Conservation (phyloP, 2,888 invertebrate genomes). For the Gibbula magus region DNA sequence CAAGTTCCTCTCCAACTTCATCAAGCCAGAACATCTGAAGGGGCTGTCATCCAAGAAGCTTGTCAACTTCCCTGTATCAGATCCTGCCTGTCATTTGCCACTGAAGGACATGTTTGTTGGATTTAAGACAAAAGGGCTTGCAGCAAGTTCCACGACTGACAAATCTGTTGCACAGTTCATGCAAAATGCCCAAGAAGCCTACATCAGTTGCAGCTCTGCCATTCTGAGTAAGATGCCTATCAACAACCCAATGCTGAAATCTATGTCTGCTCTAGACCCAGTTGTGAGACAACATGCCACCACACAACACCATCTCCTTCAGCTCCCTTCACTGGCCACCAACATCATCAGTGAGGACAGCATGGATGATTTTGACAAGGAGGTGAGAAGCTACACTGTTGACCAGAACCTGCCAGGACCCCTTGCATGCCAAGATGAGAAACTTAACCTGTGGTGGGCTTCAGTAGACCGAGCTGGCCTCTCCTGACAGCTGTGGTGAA, state of each 20-base stretch:
- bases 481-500: constrained; percentile 33
- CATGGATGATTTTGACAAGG: constrained; percentile 30
- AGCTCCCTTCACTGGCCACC: constrained; percentile 31
- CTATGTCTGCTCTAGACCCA: constrained; percentile 40
- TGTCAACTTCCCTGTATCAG: constrained; percentile 11
- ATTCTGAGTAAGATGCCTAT: constrained; percentile 45
- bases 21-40: constrained; percentile 34
- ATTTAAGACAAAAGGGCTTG: not conserved
- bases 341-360: constrained; percentile 37
- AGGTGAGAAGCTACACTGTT: constrained; percentile 29
- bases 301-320: constrained; percentile 28
- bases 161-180: not conserved
- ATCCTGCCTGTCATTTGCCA: not conserved
- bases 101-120: constrained; percentile 29
- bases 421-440: constrained; percentile 4
- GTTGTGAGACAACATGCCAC: constrained; percentile 31
- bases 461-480: constrained; percentile 16
- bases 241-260: constrained; percentile 33
- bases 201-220: constrained; percentile 29
- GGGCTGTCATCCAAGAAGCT: constrained; percentile 19
- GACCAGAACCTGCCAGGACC: constrained; percentile 21
- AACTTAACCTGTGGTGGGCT: constrained; percentile 37
- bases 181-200: constrained; percentile 29
- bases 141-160: not conserved
- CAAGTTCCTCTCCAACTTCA: constrained; percentile 29